Base-by-base conservation (phyloP, 2,888 invertebrate genomes). In the Plebejus anna region DNA sequence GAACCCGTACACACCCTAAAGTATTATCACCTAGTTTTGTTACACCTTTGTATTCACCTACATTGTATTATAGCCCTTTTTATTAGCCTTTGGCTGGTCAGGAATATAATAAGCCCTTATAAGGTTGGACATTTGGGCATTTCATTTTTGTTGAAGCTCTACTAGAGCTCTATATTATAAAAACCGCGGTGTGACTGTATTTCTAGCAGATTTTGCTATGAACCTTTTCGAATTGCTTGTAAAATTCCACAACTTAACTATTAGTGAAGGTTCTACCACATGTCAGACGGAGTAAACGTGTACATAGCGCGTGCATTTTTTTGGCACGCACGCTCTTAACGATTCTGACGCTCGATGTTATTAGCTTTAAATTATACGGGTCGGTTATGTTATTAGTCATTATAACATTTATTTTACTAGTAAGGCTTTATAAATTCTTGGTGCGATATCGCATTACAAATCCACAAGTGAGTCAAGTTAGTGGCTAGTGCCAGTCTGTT, bases 401-500 rank as follows among this genome's bases (percentile, higher is more conserved):
- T 55, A 55, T 16, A 4, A 16, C 4, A 13, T 4, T 4, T 55
- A 4, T 11, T 11, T 36, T 16, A 16, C 36, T 1, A 1, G 71
- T 42, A 1, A 22, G 11, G 4, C 16, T 51, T 1, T 32, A 55
- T 51, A 59, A 13, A 6, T 71, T 71, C 55, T 51, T 75, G 76
- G 70, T 75, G 78, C 79, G 76, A 76, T 80, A 76, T 77, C 78
- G 78, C 79, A 77, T 78, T 70, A 75, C 71, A 70, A 76, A 75
- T 79, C 77, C 80, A 38, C 66, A 77, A 76, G 78, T 38, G 71
- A 78, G 77, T 77, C 78, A 61, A 66, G 70, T 79, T 77, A 76
- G 78, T 76, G 78, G 70, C 78, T 77, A 76, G 78, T 76, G 78
- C 76, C 76, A 71, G 75, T 77, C 70, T 76, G 79, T 79, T 83